Base-by-base conservation (phyloP, 2,888 invertebrate genomes). In the Heliconius ismenius region DNA sequence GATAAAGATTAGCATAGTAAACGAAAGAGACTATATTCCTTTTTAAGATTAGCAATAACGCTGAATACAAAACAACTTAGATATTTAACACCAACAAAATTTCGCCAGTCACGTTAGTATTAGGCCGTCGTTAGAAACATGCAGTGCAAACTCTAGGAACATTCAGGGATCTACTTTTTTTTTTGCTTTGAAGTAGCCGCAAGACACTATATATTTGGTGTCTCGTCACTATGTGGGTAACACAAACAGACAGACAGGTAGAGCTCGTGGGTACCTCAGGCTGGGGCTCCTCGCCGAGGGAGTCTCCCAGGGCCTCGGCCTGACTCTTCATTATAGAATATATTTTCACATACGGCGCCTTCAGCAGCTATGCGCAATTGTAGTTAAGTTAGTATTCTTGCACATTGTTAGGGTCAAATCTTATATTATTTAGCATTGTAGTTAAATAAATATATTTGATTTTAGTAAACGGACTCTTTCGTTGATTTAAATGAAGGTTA, bases 311-410 rank as follows among this genome's bases (percentile, higher is more conserved):
- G 86, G 94, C 95, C 92, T 96, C 96, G 89, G 96, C 97, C 95
- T 97, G 97, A 95, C 97, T 98, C 97, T 98, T 98, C 96, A 98
- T 97, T 95, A 98, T 97, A 95, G 96, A 97, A 97, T 98, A 98
- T 96, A 98, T 97, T 96, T 98, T 98, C 95, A 97, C 97, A 95
- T 98, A 98, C 91, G 98, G 98, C 94, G 98, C 98, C 97, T 98
- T 98, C 96, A 98, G 97, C 95, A 98, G 97, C 98, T 98, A 95
- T 75, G 76, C 86, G 87, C 84, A 85, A 85, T 81, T 85, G 85
- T 86, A 87, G 77, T 70, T 58, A 60, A 64, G 67, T 80, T 78
- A 81, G 73, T 64, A 39, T 24, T 73, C 21, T 74, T 76, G 21
- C 54, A 58, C 58, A 28, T 72, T 67, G 28, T 67, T 43, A 26